phyloP scores from a whole-genome alignment of 2,888 invertebrate genomes.

The Lissocephala sabroskyi region DNA sequence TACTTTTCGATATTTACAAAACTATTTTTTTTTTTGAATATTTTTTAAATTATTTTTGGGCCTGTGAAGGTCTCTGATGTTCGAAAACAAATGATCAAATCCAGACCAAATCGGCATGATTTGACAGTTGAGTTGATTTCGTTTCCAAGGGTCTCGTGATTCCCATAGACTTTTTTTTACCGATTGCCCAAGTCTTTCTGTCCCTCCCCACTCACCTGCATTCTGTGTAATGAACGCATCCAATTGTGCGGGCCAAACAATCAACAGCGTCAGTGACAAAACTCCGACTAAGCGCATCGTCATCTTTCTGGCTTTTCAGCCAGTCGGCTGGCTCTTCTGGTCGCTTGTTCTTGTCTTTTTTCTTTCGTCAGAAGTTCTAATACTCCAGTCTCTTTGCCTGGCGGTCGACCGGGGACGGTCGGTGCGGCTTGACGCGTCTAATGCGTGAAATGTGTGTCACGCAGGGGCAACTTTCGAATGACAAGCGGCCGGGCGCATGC shows the following conservation, averaged over 20 bases:
- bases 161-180: too few relatives aligned
- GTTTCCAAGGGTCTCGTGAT: too few relatives aligned
- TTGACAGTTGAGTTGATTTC: too few relatives aligned
- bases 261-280: conserved; percentile 42
- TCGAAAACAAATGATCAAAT: too few relatives aligned
- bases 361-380: conserved; percentile 3
- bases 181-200: too few relatives aligned
- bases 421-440: conserved; percentile 21
- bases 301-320: conserved; percentile 37
- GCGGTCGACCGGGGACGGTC: too few relatives aligned
- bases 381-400: conserved; percentile 21
- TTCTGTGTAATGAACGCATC: conserved; percentile 65
- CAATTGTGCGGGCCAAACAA: conserved; percentile 60
- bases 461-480: conserved; percentile 63
- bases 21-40: too few relatives aligned
- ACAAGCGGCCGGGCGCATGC: conserved; percentile 48
- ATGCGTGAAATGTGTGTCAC: conserved; percentile 62
- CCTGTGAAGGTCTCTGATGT: too few relatives aligned
- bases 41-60: too few relatives aligned
- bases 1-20: too few relatives aligned
- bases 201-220: conserved; percentile 50
- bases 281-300: conserved; percentile 55
- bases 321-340: conserved; percentile 2
- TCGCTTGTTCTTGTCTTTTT: conserved; percentile 5
- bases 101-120: too few relatives aligned